Conservation (phyloP, 2,113 vertebrate genomes). For the Turnix velox region DNA sequence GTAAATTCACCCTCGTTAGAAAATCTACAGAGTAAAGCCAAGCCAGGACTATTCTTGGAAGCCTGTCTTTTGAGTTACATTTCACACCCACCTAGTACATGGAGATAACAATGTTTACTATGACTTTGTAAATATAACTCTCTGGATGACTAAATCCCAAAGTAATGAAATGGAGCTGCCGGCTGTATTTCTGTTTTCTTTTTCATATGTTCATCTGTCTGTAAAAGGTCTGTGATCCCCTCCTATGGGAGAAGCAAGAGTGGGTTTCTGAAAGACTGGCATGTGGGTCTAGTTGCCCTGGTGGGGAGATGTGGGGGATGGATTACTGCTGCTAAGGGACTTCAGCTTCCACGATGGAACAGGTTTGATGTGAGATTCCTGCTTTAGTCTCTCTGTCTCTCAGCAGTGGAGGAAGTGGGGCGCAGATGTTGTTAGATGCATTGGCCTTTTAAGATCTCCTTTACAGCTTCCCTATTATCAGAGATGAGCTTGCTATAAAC, state of each 20-base stretch:
- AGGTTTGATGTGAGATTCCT: background rate
- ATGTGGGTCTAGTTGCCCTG: background rate
- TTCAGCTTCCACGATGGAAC: background rate
- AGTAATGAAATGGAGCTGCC: conserved; percentile 4
- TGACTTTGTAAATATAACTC: background rate
- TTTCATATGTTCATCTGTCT: background rate
- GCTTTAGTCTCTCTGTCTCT: background rate
- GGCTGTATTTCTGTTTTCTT: background rate
- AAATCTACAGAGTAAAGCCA: background rate
- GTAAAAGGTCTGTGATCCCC: background rate
- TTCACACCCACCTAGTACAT: conserved; percentile 26
- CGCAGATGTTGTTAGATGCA: background rate
- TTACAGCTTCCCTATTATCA: background rate
- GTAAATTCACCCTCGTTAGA: background rate
- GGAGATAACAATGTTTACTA: conserved; percentile 55
- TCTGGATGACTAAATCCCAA: conserved; percentile 13
- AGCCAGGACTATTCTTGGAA: background rate
- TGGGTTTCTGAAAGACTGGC: background rate
- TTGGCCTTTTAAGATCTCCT: conserved; percentile 18
- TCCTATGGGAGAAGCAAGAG: background rate
- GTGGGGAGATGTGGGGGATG: background rate
- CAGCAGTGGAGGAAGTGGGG: background rate
- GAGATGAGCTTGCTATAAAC: conserved; percentile 40
- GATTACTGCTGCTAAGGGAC: background rate
- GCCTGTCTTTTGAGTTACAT: background rate